These are phyloP conservation scores for Takifugu rubripes DNA, from an alignment of 2,797 vertebrate genomes.

Conservation along the genomic window DNA sequence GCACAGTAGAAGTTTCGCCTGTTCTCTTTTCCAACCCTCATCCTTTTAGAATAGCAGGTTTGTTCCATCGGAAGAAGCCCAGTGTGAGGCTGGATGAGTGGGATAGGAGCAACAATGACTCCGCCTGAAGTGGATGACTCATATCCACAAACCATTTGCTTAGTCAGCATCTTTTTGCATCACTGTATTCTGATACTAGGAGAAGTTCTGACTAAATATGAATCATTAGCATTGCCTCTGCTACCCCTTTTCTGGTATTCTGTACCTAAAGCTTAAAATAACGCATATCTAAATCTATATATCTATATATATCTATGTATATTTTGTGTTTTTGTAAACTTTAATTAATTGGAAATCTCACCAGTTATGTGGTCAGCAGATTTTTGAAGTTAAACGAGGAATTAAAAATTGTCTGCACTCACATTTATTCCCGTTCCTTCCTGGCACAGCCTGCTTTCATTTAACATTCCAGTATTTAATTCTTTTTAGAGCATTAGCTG, in stretches of 20 bases:
- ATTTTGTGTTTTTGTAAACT: too few species aligned
- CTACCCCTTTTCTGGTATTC: too few species aligned
- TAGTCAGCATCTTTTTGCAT: constrained; percentile 23
- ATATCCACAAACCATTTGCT: constrained; percentile 12
- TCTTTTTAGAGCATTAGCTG: constrained; percentile 28
- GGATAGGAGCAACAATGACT: constrained; percentile 36
- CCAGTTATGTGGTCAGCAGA: too few species aligned
- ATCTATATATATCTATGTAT: too few species aligned
- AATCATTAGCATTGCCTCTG: not conserved
- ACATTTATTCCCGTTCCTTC: not conserved
- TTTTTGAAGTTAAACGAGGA: not conserved
- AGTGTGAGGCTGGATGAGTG: constrained; percentile 12
- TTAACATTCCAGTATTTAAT: constrained; percentile 13
- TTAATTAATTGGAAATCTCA: not conserved
- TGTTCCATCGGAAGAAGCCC: constrained; percentile 17
- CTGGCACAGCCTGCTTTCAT: constrained; percentile 14
- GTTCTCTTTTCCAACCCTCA: constrained; percentile 4
- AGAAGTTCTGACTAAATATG: not conserved
- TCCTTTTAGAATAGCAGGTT: constrained; percentile 30
- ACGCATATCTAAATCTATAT: too few species aligned
- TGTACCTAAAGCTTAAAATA: too few species aligned
- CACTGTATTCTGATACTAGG: constrained; percentile 1
- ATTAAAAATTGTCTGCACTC: not conserved
- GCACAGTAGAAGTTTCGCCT: constrained; percentile 10
- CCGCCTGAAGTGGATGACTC: constrained; percentile 33